Percentiles rank a stretch among this genome's conserved stretches.
These are phyloP conservation scores for Passerina amoena DNA, from an alignment of 2,113 vertebrate genomes.

Conservation along the genomic window DNA sequence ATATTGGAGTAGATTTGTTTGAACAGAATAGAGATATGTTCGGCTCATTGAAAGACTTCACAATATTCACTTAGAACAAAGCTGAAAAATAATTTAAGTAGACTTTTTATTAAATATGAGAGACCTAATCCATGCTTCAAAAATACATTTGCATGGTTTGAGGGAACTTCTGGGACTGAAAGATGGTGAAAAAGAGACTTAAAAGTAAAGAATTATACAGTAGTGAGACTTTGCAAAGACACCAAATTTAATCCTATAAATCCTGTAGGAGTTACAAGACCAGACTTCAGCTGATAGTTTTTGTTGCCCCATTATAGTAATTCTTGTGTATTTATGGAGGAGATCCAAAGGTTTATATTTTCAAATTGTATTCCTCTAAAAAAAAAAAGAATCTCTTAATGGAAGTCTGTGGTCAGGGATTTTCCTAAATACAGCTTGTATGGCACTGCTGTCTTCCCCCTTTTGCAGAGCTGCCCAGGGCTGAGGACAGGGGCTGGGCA, in stretches of 20 bases:
- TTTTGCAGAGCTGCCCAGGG: too few species aligned
- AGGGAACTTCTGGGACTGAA: neutral
- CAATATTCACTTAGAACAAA: constrained; percentile 40
- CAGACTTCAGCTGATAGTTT: neutral
- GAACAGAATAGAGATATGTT: constrained; percentile 43
- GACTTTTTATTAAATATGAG: constrained; percentile 34
- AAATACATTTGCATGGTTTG: constrained; percentile 21
- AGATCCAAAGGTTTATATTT: neutral
- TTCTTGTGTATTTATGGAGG: neutral
- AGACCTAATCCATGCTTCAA: constrained; percentile 21
- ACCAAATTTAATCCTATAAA: neutral
- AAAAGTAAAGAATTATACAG: neutral
- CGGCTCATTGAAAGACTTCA: constrained; percentile 30
- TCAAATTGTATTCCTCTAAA: neutral
- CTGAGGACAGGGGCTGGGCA: neutral
- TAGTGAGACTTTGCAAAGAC: neutral
- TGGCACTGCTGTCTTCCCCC: neutral
- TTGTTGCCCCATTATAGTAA: neutral
- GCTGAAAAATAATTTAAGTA: constrained; percentile 54
- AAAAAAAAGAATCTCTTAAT: neutral
- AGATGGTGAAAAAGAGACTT: constrained; percentile 5
- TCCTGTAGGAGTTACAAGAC: neutral
- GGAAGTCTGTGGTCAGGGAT: neutral
- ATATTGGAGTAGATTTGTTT: constrained; percentile 46
- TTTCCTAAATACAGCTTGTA: neutral